phyloP scores from a whole-genome alignment of 2,888 invertebrate genomes.

The Heliothis peltigera region DNA sequence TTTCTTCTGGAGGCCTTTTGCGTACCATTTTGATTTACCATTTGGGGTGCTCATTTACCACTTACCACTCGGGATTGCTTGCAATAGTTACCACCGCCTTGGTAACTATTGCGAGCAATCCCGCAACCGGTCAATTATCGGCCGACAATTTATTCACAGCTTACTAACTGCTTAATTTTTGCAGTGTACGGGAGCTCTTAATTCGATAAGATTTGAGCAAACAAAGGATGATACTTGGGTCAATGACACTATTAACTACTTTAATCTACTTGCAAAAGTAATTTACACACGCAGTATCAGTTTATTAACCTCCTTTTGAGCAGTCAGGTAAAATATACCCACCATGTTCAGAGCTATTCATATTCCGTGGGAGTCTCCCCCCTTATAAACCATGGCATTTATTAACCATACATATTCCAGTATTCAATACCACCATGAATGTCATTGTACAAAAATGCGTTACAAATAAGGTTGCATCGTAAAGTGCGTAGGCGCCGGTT shows the following conservation, averaged over 20 bases:
- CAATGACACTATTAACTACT: neutral
- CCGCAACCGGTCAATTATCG: no score
- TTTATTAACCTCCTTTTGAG: neutral
- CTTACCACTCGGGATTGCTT: no score
- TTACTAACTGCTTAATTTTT: no score
- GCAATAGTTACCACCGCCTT: no score
- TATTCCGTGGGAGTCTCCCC: neutral
- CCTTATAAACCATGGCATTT: conserved; percentile 22
- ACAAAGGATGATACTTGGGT: neutral
- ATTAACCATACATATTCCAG: conserved; percentile 35
- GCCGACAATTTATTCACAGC: no score
- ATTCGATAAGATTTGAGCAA: neutral
- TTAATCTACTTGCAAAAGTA: neutral
- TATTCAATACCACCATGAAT: conserved; percentile 40
- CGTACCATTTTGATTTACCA: no score
- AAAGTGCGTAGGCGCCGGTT: conserved; percentile 67
- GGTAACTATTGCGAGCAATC: no score
- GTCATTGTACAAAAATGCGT: conserved; percentile 66
- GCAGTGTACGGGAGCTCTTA: no score
- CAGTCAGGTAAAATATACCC: neutral
- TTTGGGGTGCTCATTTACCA: no score
- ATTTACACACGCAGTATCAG: neutral
- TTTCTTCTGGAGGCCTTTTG: no score
- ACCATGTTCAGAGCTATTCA: neutral
- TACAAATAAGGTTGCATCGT: conserved; percentile 68